phyloP scores from a whole-genome alignment of 2,888 invertebrate species.

The Aphrophora alni region DNA sequence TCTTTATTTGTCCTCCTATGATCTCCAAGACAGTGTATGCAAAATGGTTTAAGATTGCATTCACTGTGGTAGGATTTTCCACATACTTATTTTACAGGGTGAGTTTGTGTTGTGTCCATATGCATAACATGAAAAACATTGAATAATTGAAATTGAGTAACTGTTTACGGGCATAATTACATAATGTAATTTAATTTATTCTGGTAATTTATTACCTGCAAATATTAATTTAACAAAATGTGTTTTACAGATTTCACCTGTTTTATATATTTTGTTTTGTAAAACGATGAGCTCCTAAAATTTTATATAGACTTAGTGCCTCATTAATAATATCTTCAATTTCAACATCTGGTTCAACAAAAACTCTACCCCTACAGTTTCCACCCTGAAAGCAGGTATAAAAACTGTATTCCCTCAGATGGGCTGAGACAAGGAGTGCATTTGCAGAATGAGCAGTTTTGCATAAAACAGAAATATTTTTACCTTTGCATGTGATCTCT shows the following conservation, averaged over 20 bases:
- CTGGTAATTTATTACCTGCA: neutral
- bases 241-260: neutral
- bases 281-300: neutral
- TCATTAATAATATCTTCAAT: neutral
- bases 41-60: too few species aligned
- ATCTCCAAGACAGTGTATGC: too few species aligned
- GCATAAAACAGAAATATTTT: neutral
- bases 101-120: too few species aligned
- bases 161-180: neutral
- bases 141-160: too few species aligned
- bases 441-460: neutral
- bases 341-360: neutral
- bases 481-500: neutral
- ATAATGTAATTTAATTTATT: neutral
- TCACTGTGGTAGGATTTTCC: too few species aligned
- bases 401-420: neutral
- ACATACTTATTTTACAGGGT: too few species aligned
- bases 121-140: too few species aligned
- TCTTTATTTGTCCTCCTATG: too few species aligned
- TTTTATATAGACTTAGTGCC: neutral
- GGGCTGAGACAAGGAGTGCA: neutral
- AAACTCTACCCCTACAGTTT: too few species aligned
- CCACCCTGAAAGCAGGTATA: too few species aligned
- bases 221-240: neutral
- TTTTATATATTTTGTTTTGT: neutral